Conservation (phyloP, 2,797 vertebrate species). For the Myripristis murdjan region DNA sequence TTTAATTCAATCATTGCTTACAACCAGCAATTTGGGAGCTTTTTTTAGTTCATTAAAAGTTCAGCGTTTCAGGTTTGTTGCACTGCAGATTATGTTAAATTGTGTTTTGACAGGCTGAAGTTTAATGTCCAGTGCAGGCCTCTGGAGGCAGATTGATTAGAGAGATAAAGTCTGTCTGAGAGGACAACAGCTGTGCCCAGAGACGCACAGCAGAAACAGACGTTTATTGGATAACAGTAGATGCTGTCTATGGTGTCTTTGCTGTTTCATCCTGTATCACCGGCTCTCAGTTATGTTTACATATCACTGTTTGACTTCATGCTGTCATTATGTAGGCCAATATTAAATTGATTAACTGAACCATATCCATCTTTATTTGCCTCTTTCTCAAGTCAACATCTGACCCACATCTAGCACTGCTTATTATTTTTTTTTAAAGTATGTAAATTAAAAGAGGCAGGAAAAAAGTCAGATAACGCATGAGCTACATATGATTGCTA, state of each 20-base stretch:
- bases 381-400: not conserved
- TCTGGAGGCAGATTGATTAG: slow-evolving; percentile 78
- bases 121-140: slow-evolving; percentile 73
- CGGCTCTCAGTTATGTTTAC: not conserved
- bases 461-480: not conserved
- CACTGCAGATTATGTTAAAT: slow-evolving; percentile 73
- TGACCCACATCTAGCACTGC: no score
- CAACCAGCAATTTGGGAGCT: slow-evolving; percentile 71
- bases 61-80: slow-evolving; percentile 77
- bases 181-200: slow-evolving; percentile 66
- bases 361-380: slow-evolving; percentile 17
- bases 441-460: not conserved
- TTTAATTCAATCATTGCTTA: slow-evolving; percentile 82
- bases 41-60: slow-evolving; percentile 82
- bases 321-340: no score
- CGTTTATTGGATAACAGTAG: slow-evolving; percentile 24
- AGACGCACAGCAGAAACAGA: slow-evolving; percentile 48
- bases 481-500: slow-evolving; percentile 36
- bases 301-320: no score
- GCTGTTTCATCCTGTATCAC: not conserved
- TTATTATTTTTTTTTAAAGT: not conserved
- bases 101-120: slow-evolving; percentile 81
- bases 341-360: not conserved
- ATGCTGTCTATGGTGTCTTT: not conserved
- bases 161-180: slow-evolving; percentile 70